phyloP scores from a whole-genome alignment of 2,113 vertebrate species.

The Rattus rattus region DNA sequence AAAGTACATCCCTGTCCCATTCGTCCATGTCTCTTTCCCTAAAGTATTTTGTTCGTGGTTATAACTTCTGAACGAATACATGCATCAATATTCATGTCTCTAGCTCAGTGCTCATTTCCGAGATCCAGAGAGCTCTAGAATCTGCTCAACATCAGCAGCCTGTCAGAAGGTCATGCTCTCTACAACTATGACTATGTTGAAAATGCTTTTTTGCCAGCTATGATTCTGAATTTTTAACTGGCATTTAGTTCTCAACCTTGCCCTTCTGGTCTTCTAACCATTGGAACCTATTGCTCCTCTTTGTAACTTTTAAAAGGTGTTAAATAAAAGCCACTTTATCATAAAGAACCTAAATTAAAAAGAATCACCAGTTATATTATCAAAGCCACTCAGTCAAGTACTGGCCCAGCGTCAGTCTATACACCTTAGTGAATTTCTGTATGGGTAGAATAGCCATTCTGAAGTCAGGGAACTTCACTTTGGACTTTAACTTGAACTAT shows the following conservation, averaged over 20 bases:
- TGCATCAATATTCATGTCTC: background rate
- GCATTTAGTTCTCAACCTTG: background rate
- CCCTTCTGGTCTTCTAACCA: background rate
- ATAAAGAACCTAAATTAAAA: background rate
- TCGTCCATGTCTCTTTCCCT: background rate
- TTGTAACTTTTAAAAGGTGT: background rate
- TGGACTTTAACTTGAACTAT: background rate
- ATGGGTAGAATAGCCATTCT: background rate
- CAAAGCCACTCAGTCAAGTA: background rate
- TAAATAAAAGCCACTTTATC: background rate
- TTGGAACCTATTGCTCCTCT: background rate
- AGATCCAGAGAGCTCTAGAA: background rate
- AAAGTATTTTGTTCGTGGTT: background rate
- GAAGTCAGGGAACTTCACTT: too few species aligned
- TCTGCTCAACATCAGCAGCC: background rate
- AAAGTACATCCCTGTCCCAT: background rate
- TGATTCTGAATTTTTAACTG: background rate
- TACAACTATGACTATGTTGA: background rate
- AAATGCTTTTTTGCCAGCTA: background rate
- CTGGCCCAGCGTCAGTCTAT: background rate
- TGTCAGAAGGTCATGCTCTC: background rate
- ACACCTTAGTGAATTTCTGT: background rate
- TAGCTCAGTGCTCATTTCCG: background rate
- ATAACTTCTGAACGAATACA: background rate
- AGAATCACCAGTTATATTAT: background rate